These are phyloP conservation scores for Chaunax sp. DNA, from an alignment of 2,797 vertebrate species.

Conservation along the genomic window DNA sequence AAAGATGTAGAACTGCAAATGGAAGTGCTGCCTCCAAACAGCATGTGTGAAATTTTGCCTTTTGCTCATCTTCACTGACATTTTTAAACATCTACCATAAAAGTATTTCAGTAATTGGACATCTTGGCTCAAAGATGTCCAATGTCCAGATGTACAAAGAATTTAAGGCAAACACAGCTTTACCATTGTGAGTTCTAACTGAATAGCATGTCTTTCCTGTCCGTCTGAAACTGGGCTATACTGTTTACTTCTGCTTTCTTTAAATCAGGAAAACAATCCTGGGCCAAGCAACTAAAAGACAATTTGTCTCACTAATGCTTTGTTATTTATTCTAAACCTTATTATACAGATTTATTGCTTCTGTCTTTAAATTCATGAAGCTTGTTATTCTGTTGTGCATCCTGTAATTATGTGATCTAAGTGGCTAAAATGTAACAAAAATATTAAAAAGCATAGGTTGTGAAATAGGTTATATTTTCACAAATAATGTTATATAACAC, in stretches of 20 bases:
- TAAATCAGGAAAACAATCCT: not conserved
- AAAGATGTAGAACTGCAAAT: constrained; percentile 9
- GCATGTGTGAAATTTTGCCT: constrained; percentile 18
- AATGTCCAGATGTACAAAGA: too few species aligned
- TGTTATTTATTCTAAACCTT: not conserved
- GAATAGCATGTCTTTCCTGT: not conserved
- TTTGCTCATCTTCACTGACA: too few species aligned
- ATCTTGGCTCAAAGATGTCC: too few species aligned
- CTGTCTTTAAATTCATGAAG: not conserved
- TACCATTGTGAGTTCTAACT: not conserved
- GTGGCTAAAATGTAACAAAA: not conserved
- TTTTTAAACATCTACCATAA: constrained; percentile 12
- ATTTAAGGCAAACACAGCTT: not conserved
- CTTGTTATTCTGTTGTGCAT: not conserved
- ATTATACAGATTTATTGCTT: not conserved
- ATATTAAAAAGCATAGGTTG: not conserved
- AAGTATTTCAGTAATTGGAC: too few species aligned
- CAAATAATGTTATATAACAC: not conserved
- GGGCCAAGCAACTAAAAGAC: not conserved
- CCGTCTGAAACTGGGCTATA: not conserved
- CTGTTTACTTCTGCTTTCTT: not conserved
- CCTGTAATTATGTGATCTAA: not conserved
- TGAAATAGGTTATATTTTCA: not conserved
- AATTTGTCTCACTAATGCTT: not conserved
- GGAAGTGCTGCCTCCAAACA: constrained; percentile 30